These are phyloP conservation scores for Mus minutoides DNA, from an alignment of 2,797 vertebrate species.

Conservation along the genomic window DNA sequence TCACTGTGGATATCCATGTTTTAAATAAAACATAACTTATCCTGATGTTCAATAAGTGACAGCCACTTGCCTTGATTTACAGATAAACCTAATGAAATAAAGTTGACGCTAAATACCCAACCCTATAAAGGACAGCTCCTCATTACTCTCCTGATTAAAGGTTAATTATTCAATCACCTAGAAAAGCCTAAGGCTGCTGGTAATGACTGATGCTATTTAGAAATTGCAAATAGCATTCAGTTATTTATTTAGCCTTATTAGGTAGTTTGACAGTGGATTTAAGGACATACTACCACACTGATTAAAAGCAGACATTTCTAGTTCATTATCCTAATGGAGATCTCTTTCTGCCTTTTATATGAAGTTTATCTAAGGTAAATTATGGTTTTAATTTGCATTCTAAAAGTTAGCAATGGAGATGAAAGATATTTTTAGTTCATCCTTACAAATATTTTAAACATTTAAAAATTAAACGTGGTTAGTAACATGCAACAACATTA, in stretches of 20 bases:
- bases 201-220: conserved; percentile 79
- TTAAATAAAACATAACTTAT: conserved; percentile 87
- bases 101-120: conserved; percentile 84
- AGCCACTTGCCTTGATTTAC: conserved; percentile 87
- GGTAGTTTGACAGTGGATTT: conserved; percentile 77
- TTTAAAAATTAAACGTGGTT: conserved; percentile 35
- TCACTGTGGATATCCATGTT: conserved; percentile 82
- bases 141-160: conserved; percentile 82
- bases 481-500: conserved; percentile 27
- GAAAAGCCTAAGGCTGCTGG: conserved; percentile 76
- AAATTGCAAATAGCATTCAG: conserved; percentile 76
- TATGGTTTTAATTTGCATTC: conserved; percentile 57
- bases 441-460: conserved; percentile 48
- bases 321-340: conserved; percentile 67
- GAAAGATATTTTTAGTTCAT: conserved; percentile 36
- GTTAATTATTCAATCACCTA: conserved; percentile 81
- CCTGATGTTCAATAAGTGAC: conserved; percentile 84
- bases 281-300: conserved; percentile 65
- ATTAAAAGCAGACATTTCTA: conserved; percentile 82
- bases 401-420: conserved; percentile 67
- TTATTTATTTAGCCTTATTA: conserved; percentile 80
- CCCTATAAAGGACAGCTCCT: conserved; percentile 80
- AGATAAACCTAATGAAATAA: conserved; percentile 89
- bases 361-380: conserved; percentile 71
- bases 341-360: conserved; percentile 69